Percentiles rank a stretch among this genome's conserved stretches.
Evolutionary conservation across 2,113 vertebrate genomes (phyloP).

Genomic region (Aptenodytes patagonicus): DNA sequence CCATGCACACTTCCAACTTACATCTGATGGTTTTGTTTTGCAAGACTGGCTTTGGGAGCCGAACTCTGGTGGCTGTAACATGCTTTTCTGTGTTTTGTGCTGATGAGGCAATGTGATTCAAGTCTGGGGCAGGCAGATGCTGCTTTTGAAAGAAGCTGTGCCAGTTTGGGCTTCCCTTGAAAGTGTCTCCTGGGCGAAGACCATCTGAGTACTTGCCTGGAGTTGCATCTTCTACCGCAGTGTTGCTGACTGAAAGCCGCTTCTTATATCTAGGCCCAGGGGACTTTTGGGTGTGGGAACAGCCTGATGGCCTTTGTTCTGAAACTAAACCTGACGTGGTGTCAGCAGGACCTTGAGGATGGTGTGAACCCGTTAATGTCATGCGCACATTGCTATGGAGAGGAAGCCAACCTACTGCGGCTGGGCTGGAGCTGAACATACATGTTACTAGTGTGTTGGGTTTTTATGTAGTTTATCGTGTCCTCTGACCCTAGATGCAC

Average conservation of each 20-base stretch:
- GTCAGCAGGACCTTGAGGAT: neutral
- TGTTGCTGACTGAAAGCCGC: neutral
- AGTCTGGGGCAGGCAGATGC: neutral
- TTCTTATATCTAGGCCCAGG: neutral
- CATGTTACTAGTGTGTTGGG: neutral
- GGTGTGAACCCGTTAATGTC: neutral
- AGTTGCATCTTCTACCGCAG: neutral
- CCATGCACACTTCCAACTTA: accelerated
- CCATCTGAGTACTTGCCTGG: neutral
- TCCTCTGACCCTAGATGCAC: neutral
- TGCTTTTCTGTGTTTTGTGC: neutral
- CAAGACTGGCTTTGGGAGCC: neutral
- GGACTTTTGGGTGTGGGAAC: neutral
- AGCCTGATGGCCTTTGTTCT: neutral
- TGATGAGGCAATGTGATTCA: neutral
- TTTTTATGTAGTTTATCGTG: neutral
- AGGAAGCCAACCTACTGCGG: no score
- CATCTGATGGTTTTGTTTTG: neutral
- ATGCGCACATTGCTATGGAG: neutral
- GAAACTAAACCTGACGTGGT: neutral
- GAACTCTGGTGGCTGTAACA: neutral
- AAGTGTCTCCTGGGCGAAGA: neutral
- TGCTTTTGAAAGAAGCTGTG: neutral
- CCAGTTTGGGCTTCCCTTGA: neutral
- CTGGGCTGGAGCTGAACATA: neutral